Base-by-base conservation (phyloP, 1,140 invertebrate species). In the Calosoma granatense region DNA sequence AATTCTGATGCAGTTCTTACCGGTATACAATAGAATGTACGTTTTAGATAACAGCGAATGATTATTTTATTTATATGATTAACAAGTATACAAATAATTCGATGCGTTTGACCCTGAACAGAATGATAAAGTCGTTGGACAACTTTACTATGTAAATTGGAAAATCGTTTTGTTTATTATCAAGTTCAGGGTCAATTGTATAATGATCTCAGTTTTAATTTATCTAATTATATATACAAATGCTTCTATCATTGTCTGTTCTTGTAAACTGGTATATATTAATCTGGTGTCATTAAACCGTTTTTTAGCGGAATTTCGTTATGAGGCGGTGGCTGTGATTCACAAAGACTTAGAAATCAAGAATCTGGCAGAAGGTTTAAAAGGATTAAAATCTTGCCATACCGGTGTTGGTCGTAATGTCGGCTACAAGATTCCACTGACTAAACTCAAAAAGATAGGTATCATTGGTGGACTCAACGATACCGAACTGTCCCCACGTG, bases 351-450 rank as follows among this genome's bases (percentile, higher is more conserved):
- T 82, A 1, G 66, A 80, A 0, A 83, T 90, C 41, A 76, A 78
- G 53, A 80, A 74, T 21, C 68, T 87, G 14, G n/a, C n/a, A n/a
- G 72, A 81, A 54, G 80, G 82, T 53, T 68, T 91, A 19, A 79
- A 80, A 53, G 86, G 86, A 4, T 73, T 86, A 23, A 85, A 82
- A 60, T 89, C 87, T 1, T 91, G 88, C 65, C 87, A 90, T 66
- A 88, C 87, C 0, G 87, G 86, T 1, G 81, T 88, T 23, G 85
- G 86, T 21, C 77, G 86, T 56, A 89, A 88, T 63, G 84, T 87
- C 11, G 87, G 87, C 20, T 91, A 89, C 71, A 86, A 88, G 73
- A 82, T 84, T 54, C 84, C 81, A 1, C 72, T 84, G n/a, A 81
- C 83, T 0, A 85, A 88, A 74, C 70, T 91, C 15, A 82, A 85